These are phyloP conservation scores for Spheniscus humboldti DNA, from an alignment of 2,797 vertebrate species.

Conservation along the genomic window DNA sequence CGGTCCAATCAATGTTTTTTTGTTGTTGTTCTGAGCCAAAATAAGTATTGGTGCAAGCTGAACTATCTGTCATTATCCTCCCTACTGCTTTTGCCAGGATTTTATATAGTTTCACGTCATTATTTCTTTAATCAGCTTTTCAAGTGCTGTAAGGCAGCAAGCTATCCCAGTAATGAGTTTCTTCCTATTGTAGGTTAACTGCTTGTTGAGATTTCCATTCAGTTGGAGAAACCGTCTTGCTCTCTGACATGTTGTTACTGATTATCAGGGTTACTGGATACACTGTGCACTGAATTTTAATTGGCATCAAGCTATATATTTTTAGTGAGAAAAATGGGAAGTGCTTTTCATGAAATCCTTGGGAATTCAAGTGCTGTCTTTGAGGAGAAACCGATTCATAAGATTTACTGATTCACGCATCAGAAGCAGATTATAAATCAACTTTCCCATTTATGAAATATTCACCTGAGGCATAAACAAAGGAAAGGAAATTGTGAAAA, in stretches of 20 bases:
- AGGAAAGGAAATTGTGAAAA: constrained; percentile 36
- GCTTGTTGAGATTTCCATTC: constrained; percentile 68
- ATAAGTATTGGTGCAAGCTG: background rate
- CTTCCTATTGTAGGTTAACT: constrained; percentile 68
- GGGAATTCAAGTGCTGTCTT: constrained; percentile 37
- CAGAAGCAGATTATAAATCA: constrained; percentile 50
- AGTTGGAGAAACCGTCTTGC: constrained; percentile 54
- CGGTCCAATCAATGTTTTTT: constrained; percentile 6
- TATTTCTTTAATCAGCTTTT: constrained; percentile 71
- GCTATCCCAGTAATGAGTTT: constrained; percentile 69
- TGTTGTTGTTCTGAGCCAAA: background rate
- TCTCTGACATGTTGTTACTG: constrained; percentile 65
- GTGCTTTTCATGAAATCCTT: constrained; percentile 46
- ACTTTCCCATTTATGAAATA: constrained; percentile 51
- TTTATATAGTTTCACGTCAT: constrained; percentile 1
- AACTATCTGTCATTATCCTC: background rate
- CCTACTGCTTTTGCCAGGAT: background rate
- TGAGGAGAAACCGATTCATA: constrained; percentile 56
- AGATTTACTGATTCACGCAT: constrained; percentile 52
- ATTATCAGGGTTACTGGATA: constrained; percentile 71
- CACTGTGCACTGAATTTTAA: constrained; percentile 65
- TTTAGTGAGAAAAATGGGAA: constrained; percentile 62
- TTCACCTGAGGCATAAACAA: constrained; percentile 56
- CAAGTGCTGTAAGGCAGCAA: constrained; percentile 64
- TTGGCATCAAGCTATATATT: constrained; percentile 57